Conservation (phyloP, 2,113 vertebrate species). For the Atrichornis clamosus region DNA sequence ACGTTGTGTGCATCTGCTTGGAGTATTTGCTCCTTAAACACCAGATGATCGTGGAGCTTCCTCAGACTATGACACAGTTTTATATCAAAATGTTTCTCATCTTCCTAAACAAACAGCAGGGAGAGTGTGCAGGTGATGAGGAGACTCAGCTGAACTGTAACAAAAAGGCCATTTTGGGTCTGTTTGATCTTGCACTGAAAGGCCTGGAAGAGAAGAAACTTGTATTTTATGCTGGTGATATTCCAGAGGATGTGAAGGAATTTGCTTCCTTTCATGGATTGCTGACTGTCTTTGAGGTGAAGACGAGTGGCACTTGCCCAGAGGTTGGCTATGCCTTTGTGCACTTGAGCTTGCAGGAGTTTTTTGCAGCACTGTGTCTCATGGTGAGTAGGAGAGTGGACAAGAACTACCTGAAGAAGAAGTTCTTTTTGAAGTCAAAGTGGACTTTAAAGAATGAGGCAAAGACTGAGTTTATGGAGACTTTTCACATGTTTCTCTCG, state of each 20-base stretch:
- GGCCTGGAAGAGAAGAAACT: slow-evolving; percentile 78
- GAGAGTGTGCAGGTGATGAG: neutral
- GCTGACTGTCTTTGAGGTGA: slow-evolving; percentile 76
- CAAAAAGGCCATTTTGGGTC: slow-evolving; percentile 62
- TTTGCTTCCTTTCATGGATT: slow-evolving; percentile 76
- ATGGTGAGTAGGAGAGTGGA: slow-evolving; percentile 77
- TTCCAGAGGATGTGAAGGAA: slow-evolving; percentile 61
- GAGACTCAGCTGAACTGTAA: slow-evolving; percentile 13
- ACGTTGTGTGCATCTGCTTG: slow-evolving; percentile 83
- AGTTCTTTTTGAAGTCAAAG: slow-evolving; percentile 82
- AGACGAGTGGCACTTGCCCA: slow-evolving; percentile 12
- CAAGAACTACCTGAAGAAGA: slow-evolving; percentile 65
- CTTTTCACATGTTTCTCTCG: slow-evolving; percentile 81
- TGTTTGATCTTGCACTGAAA: slow-evolving; percentile 78
- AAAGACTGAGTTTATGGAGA: slow-evolving; percentile 75
- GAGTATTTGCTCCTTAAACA: slow-evolving; percentile 66
- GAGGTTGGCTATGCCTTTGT: slow-evolving; percentile 78
- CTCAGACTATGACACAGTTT: slow-evolving; percentile 81
- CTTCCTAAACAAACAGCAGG: slow-evolving; percentile 61
- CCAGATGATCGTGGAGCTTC: slow-evolving; percentile 47
- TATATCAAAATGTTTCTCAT: slow-evolving; percentile 81
- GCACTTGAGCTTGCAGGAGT: slow-evolving; percentile 89
- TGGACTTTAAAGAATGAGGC: slow-evolving; percentile 81
- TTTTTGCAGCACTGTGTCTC: slow-evolving; percentile 83
- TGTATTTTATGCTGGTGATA: slow-evolving; percentile 75